Conservation (phyloP, 2,113 vertebrate genomes). For the Dicerorhinus sumatrensis region DNA sequence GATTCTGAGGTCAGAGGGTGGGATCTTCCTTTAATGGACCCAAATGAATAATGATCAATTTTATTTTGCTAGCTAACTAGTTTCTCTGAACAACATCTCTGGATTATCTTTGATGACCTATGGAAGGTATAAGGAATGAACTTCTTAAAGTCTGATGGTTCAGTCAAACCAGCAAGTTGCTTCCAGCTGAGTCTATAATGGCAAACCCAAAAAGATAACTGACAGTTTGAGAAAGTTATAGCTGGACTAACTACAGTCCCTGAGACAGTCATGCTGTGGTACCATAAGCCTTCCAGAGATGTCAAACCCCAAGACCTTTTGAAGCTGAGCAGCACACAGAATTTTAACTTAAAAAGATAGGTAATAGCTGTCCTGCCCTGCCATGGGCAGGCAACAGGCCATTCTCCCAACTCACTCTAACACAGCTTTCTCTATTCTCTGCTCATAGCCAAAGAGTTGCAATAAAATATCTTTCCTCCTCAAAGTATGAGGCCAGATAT, state of each 20-base stretch:
- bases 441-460: background rate
- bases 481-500: background rate
- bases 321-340: slow-evolving; percentile 15
- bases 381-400: background rate
- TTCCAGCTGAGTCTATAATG: slow-evolving; percentile 61
- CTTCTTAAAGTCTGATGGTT: background rate
- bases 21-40: background rate
- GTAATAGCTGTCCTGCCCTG: background rate
- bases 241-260: slow-evolving; percentile 57
- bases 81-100: background rate
- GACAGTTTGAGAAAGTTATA: slow-evolving; percentile 67
- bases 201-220: slow-evolving; percentile 32
- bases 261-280: slow-evolving; percentile 27
- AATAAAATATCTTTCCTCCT: background rate
- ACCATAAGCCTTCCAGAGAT: background rate
- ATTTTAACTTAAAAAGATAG: slow-evolving; percentile 42
- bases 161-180: background rate
- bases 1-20: background rate
- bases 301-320: background rate
- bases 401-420: slow-evolving; percentile 63
- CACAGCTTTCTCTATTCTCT: background rate
- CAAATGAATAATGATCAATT: slow-evolving; percentile 10
- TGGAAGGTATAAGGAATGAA: slow-evolving; percentile 56
- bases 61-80: background rate
- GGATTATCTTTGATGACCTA: background rate